These are phyloP conservation scores for Tanaodytes sp. DNA, from an alignment of 2,888 invertebrate species.

Conservation along the genomic window DNA sequence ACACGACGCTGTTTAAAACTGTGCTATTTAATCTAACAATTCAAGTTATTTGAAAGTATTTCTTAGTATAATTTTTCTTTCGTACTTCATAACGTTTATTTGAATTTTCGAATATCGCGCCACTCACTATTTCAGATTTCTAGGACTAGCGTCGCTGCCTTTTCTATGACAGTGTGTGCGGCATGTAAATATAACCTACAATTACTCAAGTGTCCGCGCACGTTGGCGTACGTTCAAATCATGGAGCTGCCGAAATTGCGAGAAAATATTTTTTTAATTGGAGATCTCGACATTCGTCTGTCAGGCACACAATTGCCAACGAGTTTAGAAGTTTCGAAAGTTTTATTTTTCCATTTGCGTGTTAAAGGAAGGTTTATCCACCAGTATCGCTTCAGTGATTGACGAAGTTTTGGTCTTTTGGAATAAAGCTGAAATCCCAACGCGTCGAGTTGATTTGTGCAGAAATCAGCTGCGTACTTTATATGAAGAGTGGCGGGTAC, in stretches of 20 bases:
- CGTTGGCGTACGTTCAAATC: neutral
- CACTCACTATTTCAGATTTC: no score
- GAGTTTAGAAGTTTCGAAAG: conserved; percentile 51
- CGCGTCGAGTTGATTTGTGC: conserved; percentile 38
- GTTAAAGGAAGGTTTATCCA: conserved; percentile 42
- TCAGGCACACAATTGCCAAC: conserved; percentile 51
- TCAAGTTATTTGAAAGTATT: no score
- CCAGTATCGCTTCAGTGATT: conserved; percentile 45
- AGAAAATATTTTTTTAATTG: conserved; percentile 18
- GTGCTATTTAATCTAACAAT: no score
- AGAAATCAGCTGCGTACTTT: conserved; percentile 56
- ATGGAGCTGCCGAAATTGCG: conserved; percentile 6
- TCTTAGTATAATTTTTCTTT: no score
- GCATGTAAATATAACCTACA: conserved; percentile 13
- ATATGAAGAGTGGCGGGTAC: conserved; percentile 61
- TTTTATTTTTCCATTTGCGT: conserved; percentile 52
- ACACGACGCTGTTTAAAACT: no score
- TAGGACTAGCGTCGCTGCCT: no score
- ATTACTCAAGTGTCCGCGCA: neutral
- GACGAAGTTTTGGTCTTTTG: conserved; percentile 45
- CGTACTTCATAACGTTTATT: no score
- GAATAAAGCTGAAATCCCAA: conserved; percentile 50
- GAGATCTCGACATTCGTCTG: conserved; percentile 14
- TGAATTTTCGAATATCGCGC: no score
- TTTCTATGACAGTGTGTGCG: no score